Evolutionary conservation across 2,888 invertebrate genomes (phyloP).

Genomic region (Sceliomorpha sp.): DNA sequence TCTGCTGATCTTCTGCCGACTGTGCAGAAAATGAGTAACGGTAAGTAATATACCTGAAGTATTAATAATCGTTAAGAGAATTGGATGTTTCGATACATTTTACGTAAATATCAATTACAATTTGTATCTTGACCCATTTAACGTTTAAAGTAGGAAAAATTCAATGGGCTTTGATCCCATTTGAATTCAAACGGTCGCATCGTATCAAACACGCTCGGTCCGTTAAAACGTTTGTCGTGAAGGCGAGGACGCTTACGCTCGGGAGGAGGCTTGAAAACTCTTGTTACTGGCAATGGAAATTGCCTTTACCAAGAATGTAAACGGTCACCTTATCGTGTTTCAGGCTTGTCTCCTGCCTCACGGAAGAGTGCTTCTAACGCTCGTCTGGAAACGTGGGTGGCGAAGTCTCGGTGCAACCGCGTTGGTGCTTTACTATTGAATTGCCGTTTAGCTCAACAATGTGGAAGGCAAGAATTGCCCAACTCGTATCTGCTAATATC

Average conservation of each 20-base stretch:
- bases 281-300: conserved; percentile 69
- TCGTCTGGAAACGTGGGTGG: conserved; percentile 48
- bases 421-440: conserved; percentile 62
- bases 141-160: too few relatives aligned
- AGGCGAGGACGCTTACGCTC: conserved; percentile 20
- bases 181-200: conserved; percentile 31
- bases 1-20: too few relatives aligned
- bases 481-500: conserved; percentile 40
- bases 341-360: conserved; percentile 51
- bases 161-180: too few relatives aligned
- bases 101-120: too few relatives aligned
- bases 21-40: too few relatives aligned
- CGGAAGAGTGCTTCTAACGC: conserved; percentile 47
- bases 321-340: conserved; percentile 70
- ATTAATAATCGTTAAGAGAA: too few relatives aligned
- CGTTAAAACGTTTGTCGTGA: conserved; percentile 14
- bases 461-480: conserved; percentile 60
- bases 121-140: too few relatives aligned
- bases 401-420: conserved; percentile 61
- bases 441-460: conserved; percentile 61
- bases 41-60: too few relatives aligned
- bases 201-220: conserved; percentile 41
- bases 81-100: too few relatives aligned
- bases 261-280: conserved; percentile 54
- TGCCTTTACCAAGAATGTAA: conserved; percentile 71